Evolutionary conservation across 2,113 vertebrate genomes (phyloP), one percentile per base, ranked within the genome.

Genomic region (Cepphus grylle): DNA sequence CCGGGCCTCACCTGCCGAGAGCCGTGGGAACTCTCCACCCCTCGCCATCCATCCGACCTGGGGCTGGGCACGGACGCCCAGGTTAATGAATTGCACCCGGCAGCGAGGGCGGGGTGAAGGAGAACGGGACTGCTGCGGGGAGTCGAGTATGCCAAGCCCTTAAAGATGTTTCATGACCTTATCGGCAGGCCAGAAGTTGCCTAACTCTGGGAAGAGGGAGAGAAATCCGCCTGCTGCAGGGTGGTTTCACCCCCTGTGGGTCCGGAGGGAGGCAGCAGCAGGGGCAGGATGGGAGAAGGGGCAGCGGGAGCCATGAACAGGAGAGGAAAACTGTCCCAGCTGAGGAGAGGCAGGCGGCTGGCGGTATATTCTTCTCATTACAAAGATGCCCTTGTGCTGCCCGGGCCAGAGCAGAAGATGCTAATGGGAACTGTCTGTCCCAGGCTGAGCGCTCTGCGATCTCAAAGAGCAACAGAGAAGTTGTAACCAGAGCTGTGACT

Each of bases 1-100:
- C 91, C 21, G 73, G 22, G 65, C 55, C 90, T 91, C 79, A 83
- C 83, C 93, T 74, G 88, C 65, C 6, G 8, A 16, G n/a, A 62
- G 59, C 21, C 15, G 18, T 29, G 93, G 91, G 83, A 93, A 80
- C 34, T 59, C 78, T 69, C 79, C 83, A 50, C 74, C 82, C 92
- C n/a, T 58, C 30, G 1, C 26, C 59, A 97, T 98, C 93, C 94
- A 5, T 26, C 4, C 3, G 94, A 96, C 97, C 97, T 78, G 96
- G 97, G 98, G 98, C 97, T 96, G 96, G 97, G 96, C 95, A 91
- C 82, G 81, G 66, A 92, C 89, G 59, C 92, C 93, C 50, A 13
- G 71, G 87, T 91, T 91, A 81, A 88, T 79, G 83, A 89, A 42
- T 79, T 40, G 86, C 55, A n/a, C 79, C 58, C 50, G 1, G 27